phyloP scores from a whole-genome alignment of 2,888 invertebrate species.

The Thera obeliscata region DNA sequence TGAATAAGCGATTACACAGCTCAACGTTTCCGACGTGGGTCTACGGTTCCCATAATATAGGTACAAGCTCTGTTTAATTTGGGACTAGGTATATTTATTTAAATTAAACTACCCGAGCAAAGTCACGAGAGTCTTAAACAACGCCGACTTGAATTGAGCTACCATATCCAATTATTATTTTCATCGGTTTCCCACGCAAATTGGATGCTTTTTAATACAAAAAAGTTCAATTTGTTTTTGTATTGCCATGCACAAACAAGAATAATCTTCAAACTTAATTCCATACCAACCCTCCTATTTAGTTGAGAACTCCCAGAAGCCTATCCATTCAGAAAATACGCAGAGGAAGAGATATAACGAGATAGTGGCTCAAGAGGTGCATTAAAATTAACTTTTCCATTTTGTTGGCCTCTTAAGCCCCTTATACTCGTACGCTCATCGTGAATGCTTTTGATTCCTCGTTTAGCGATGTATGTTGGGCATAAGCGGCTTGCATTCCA shows the following conservation, averaged over 20 bases:
- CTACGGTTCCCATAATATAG: too few relatives aligned
- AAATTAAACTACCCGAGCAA: neutral
- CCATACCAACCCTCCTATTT: slow-evolving; percentile 23
- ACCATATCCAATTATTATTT: slow-evolving; percentile 14
- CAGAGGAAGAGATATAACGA: slow-evolving; percentile 46
- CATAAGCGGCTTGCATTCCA: slow-evolving; percentile 31
- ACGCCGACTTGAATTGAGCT: neutral
- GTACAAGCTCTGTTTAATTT: too few relatives aligned
- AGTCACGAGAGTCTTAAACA: neutral
- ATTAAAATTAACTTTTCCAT: slow-evolving; percentile 61
- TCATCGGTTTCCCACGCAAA: slow-evolving; percentile 11
- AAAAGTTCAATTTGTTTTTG: slow-evolving; percentile 21
- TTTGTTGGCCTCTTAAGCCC: slow-evolving; percentile 52
- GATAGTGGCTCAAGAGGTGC: slow-evolving; percentile 50
- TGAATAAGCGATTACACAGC: too few relatives aligned
- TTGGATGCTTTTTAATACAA: slow-evolving; percentile 11
- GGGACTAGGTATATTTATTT: too few relatives aligned
- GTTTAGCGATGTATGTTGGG: slow-evolving; percentile 29
- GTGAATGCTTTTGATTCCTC: slow-evolving; percentile 29
- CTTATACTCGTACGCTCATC: slow-evolving; percentile 32
- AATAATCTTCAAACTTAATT: slow-evolving; percentile 24
- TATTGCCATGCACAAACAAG: slow-evolving; percentile 19
- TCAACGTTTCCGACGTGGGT: too few relatives aligned
- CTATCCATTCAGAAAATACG: slow-evolving; percentile 25
- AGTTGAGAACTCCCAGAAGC: slow-evolving; percentile 21